Conservation (phyloP, 2,888 invertebrate genomes). For the Nomada lathburiana region DNA sequence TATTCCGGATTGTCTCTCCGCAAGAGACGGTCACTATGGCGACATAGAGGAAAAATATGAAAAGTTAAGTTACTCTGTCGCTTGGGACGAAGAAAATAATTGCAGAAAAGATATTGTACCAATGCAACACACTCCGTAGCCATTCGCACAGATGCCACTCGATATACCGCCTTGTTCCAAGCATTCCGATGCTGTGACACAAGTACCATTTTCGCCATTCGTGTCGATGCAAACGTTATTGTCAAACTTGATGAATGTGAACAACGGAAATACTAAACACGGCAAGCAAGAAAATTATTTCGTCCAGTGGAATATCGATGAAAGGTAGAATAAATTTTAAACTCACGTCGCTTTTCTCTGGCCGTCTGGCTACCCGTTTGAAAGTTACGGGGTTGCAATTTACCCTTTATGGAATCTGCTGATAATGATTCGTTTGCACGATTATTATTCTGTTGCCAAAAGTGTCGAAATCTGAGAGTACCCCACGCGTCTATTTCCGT, state of each 20-base stretch:
- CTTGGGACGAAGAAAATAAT: neutral
- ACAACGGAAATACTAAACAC: conserved; percentile 90
- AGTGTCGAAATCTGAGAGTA: conserved; percentile 33
- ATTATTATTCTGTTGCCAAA: conserved; percentile 55
- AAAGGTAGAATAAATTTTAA: neutral
- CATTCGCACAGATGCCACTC: conserved; percentile 92
- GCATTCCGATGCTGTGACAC: conserved; percentile 91
- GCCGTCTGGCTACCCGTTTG: conserved; percentile 9
- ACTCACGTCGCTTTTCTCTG: conserved; percentile 67
- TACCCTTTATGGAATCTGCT: conserved; percentile 2
- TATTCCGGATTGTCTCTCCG: conserved; percentile 91
- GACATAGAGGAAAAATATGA: no score
- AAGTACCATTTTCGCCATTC: conserved; percentile 93
- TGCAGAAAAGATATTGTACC: conserved; percentile 85
- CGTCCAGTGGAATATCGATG: neutral
- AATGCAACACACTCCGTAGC: conserved; percentile 91
- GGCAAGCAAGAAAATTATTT: neutral
- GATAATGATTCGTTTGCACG: conserved; percentile 7
- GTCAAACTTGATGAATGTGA: conserved; percentile 92
- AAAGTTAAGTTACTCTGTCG: no score
- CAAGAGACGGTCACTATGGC: conserved; percentile 91
- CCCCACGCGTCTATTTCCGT: conserved; percentile 53
- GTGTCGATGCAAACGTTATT: conserved; percentile 91
- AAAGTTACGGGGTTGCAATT: conserved; percentile 25
- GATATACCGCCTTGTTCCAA: conserved; percentile 89